These are phyloP conservation scores for Heliconius sara DNA, from an alignment of 2,888 invertebrate genomes.

Conservation along the genomic window DNA sequence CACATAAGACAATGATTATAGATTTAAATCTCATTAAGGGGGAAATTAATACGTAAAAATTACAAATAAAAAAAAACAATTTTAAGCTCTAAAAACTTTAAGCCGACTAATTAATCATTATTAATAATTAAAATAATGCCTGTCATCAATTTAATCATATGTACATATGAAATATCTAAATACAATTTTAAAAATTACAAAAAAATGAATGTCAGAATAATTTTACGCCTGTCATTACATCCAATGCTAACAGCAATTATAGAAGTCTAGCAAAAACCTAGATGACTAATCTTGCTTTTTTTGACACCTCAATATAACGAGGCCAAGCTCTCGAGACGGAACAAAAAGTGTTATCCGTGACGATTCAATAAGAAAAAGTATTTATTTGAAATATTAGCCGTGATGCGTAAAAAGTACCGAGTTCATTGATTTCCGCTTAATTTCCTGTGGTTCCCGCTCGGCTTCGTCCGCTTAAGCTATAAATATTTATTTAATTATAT, in stretches of 20 bases:
- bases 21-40: neutral
- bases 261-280: slow-evolving; percentile 29
- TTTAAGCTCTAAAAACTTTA: too few relatives aligned
- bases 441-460: neutral
- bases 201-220: neutral
- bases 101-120: neutral
- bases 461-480: too few relatives aligned
- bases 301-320: slow-evolving; percentile 22
- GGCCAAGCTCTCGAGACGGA: slow-evolving; percentile 17
- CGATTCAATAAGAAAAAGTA: neutral
- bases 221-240: slow-evolving; percentile 10
- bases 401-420: neutral
- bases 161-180: neutral
- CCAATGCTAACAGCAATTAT: neutral
- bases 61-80: too few relatives aligned
- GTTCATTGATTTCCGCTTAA: slow-evolving; percentile 10
- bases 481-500: too few relatives aligned
- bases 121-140: neutral
- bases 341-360: slow-evolving; percentile 21
- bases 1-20: neutral
- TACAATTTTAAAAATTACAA: neutral
- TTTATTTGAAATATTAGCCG: neutral
- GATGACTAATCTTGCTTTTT: slow-evolving; percentile 22
- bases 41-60: neutral
- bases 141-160: neutral